phyloP scores from a whole-genome alignment of 2,797 vertebrate species.

The Pseudocheirus occidentalis region DNA sequence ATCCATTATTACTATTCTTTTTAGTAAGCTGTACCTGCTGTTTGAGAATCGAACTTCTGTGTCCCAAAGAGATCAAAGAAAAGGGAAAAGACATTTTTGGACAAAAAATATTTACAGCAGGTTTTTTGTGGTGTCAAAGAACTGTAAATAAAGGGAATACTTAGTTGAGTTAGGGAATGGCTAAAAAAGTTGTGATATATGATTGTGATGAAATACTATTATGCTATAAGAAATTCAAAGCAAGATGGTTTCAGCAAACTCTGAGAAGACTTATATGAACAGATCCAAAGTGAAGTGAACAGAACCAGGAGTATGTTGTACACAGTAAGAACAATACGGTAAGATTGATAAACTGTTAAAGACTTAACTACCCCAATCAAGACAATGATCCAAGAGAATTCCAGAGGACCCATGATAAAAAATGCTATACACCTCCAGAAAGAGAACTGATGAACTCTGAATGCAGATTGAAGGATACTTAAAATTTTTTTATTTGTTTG shows the following conservation, averaged over 20 bases:
- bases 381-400: background rate
- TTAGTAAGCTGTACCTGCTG: background rate
- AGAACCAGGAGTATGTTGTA: too few relatives aligned
- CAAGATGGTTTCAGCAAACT: background rate
- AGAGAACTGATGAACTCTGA: background rate
- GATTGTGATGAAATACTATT: background rate
- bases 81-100: background rate
- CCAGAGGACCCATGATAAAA: background rate
- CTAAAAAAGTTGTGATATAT: background rate
- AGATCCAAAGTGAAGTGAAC: background rate
- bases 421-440: background rate
- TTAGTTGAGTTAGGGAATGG: background rate
- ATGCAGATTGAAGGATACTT: background rate
- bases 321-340: background rate
- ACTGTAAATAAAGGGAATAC: background rate
- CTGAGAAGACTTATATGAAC: background rate
- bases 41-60: background rate
- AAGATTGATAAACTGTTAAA: background rate
- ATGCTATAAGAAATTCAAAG: background rate
- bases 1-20: background rate
- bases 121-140: background rate
- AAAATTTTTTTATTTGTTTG: background rate
- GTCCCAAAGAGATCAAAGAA: background rate
- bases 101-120: background rate
- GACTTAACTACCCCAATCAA: background rate